These are phyloP conservation scores for Brachionus plicatilis DNA, from an alignment of 1,140 invertebrate genomes.

Conservation along the genomic window DNA sequence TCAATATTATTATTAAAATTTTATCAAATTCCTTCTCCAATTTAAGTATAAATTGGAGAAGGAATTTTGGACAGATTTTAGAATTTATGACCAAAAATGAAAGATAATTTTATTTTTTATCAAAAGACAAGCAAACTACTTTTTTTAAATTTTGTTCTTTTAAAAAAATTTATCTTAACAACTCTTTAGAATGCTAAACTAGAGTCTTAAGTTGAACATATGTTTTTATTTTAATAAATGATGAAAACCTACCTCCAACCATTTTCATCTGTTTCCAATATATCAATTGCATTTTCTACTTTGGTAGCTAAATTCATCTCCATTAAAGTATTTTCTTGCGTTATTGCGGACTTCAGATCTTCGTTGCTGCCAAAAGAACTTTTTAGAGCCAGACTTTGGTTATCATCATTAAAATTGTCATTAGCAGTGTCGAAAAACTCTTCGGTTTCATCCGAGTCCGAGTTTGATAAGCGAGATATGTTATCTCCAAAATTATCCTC, in stretches of 20 bases:
- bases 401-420: neutral
- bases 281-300: neutral
- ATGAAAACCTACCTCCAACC: neutral
- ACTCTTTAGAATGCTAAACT: neutral
- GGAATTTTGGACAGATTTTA: no score
- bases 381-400: neutral
- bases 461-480: neutral
- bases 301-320: neutral
- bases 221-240: neutral
- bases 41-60: no score
- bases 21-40: no score
- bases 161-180: neutral
- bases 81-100: no score
- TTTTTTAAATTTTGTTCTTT: neutral
- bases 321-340: neutral
- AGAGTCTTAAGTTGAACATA: neutral
- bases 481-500: neutral
- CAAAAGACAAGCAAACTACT: no score
- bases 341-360: neutral
- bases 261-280: neutral
- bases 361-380: neutral
- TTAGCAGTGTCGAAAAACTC: conserved; percentile 32
- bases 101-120: no score
- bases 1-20: no score
- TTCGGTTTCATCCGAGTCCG: neutral